These are phyloP conservation scores for Dryobota labecula DNA, from an alignment of 2,888 invertebrate genomes.

Conservation along the genomic window DNA sequence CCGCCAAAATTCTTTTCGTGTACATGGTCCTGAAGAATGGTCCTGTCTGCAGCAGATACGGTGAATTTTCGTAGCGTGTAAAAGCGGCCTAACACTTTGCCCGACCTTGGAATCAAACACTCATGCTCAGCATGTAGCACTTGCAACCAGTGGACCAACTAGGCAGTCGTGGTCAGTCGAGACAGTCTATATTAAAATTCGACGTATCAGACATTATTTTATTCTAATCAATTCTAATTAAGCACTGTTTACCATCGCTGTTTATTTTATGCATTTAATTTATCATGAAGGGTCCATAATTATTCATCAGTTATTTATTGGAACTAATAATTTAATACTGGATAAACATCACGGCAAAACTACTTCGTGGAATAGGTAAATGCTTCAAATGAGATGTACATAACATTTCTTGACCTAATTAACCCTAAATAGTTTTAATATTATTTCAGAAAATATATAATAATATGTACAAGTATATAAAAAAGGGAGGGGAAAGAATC, in stretches of 20 bases:
- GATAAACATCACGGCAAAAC: slow-evolving; percentile 21
- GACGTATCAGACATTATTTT: not conserved
- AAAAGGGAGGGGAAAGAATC: too few species aligned
- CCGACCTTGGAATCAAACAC: not conserved
- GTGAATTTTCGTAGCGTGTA: too few species aligned
- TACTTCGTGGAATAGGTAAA: not conserved
- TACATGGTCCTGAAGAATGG: too few species aligned
- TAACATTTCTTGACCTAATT: too few species aligned
- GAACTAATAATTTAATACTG: slow-evolving; percentile 23
- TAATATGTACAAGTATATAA: too few species aligned
- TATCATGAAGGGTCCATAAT: slow-evolving; percentile 10
- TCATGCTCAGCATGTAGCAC: not conserved
- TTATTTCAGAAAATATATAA: too few species aligned
- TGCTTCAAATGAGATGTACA: not conserved
- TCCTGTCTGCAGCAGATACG: too few species aligned
- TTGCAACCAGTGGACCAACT: not conserved
- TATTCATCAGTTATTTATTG: slow-evolving; percentile 18
- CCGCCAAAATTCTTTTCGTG: too few species aligned
- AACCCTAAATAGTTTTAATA: too few species aligned
- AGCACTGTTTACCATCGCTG: slow-evolving; percentile 8
- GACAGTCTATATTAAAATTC: not conserved
- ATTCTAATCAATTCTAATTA: slow-evolving; percentile 23
- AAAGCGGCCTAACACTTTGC: not conserved
- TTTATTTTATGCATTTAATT: slow-evolving; percentile 22
- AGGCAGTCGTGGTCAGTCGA: not conserved